Percentiles rank a stretch among this genome's conserved stretches.
phyloP scores from a whole-genome alignment of 2,113 vertebrate genomes.

The Lasiurus cinereus region DNA sequence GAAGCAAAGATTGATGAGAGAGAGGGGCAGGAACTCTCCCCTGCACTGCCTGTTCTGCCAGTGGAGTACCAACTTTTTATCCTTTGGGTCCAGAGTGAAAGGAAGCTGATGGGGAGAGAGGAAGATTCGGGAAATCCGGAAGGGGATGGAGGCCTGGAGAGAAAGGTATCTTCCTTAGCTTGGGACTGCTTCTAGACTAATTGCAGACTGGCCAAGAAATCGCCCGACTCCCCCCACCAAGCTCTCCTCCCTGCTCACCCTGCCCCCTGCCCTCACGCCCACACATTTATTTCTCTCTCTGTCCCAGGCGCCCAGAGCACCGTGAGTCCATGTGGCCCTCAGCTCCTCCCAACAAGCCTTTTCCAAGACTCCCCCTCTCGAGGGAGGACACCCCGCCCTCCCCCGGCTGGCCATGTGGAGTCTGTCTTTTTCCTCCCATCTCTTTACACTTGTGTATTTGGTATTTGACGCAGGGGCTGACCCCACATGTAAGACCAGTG shows the following conservation, averaged over 20 bases:
- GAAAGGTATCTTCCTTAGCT: not conserved
- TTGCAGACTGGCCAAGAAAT: slow-evolving; percentile 28
- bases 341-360: not conserved
- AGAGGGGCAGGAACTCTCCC: not conserved
- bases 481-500: slow-evolving; percentile 51
- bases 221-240: not conserved
- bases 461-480: slow-evolving; percentile 66
- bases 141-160: not conserved
- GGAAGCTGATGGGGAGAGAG: not conserved
- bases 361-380: not conserved
- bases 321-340: not conserved
- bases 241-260: not conserved
- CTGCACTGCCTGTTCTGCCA: not conserved
- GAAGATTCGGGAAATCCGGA: not conserved
- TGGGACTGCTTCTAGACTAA: not conserved
- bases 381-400: accelerated
- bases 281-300: not conserved
- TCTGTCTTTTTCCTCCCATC: slow-evolving; percentile 58
- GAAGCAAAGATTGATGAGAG: not conserved
- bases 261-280: not conserved
- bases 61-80: not conserved
- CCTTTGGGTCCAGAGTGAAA: not conserved
- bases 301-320: not conserved
- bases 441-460: slow-evolving; percentile 67
- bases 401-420: slow-evolving; percentile 63